Evolutionary conservation across 1,140 invertebrate species (phyloP), one percentile per base, ranked within the genome.

Genomic region (Listronotus oregonensis): DNA sequence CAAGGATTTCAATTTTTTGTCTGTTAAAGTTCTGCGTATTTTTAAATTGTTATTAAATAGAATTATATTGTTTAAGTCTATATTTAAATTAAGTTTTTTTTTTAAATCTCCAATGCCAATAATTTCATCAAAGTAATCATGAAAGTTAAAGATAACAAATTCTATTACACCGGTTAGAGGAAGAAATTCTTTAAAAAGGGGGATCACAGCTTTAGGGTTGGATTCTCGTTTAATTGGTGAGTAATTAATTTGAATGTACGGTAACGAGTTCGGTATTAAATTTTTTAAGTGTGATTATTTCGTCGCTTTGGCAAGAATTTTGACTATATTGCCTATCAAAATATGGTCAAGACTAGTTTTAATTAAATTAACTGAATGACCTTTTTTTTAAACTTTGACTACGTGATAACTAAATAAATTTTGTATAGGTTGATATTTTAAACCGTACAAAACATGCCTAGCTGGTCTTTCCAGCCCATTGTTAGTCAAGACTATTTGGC

Each of bases 101-200:
- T 15, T 11, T 64, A 71, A 52, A 49, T 69, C 67, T 39, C 46
- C 32, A 34, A 66, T 3, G 14, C 68, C 64, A 12, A 70, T 58
- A 17, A 71, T 71, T 9, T 66, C 66, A 27, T 71, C 71, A 49
- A 69, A 71, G 15, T 57, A 72, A 18, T 69, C 64, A 42, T 72
- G 71, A 47, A 71, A 72, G 32, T 56, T 44, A 32, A 56, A 71
- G 17, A 71, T 12, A 9, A 67, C 27, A 37, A 66, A 66, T 60
- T 59, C 34, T 6, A 69, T 17, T 6, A 4, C n/a, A 4, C 61
- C 9, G 5, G 5, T 34, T 17, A 40, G 11, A 27, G 37, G 51
- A 50, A 14, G 46, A 27, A 71, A 68, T 64, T 72, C 66, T 14
- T 10, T 0, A 58, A 72, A 63, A 5, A 43, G 15, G 1, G 61